Conservation (phyloP, 2,113 vertebrate species). For the Cygnus buccinator region DNA sequence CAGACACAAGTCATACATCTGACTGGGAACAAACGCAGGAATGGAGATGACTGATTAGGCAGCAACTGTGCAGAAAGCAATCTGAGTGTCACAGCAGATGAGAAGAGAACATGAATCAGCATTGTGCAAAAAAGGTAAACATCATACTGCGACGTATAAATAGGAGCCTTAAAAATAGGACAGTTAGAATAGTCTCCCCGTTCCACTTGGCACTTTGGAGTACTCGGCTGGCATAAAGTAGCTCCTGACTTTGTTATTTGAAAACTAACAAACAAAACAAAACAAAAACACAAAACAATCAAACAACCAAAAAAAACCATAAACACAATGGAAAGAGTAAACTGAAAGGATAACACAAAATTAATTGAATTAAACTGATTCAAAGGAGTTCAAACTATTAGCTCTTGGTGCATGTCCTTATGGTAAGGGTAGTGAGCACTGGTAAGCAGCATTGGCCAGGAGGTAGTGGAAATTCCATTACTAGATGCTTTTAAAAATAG, state of each 20-base stretch:
- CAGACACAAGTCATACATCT: neutral
- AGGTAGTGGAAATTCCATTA: neutral
- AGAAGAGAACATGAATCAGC: conserved; percentile 39
- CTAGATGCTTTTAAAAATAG: neutral
- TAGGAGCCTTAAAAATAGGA: conserved; percentile 45
- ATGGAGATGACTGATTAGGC: neutral
- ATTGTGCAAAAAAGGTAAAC: conserved; percentile 28
- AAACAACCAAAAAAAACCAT: neutral
- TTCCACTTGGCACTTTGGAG: conserved; percentile 11
- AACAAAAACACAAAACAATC: too few relatives aligned
- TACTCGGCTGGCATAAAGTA: neutral
- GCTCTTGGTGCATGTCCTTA: neutral
- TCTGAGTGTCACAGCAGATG: neutral
- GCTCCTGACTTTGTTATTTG: neutral
- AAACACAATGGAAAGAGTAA: neutral
- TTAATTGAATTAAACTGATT: neutral
- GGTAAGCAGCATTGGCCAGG: rapidly evolving
- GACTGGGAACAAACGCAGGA: neutral
- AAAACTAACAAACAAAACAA: neutral
- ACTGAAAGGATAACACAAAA: neutral
- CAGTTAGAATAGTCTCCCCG: neutral
- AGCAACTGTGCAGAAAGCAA: neutral
- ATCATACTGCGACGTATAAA: neutral
- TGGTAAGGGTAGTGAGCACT: neutral
- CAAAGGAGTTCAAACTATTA: neutral